phyloP scores from a whole-genome alignment of 2,888 invertebrate species.

The Trissonchulus sp. region DNA sequence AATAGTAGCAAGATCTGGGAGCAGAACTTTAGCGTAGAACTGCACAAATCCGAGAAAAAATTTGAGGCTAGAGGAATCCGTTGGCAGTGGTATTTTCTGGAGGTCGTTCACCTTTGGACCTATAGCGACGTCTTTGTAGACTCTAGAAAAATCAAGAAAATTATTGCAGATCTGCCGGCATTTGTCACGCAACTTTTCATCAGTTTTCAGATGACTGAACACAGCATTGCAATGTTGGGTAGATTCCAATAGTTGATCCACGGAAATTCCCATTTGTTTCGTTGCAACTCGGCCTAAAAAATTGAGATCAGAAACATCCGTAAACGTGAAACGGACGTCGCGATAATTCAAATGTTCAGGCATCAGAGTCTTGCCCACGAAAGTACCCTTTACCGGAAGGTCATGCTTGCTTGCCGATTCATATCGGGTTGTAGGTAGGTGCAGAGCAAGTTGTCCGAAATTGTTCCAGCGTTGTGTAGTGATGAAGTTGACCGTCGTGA shows the following conservation, averaged over 20 bases:
- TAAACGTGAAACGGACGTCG: background rate
- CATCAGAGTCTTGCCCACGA: background rate
- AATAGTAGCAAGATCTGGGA: background rate
- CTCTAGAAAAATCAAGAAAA: background rate
- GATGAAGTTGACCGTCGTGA: background rate
- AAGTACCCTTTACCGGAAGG: background rate
- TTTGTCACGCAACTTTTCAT: background rate
- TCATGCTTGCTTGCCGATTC: conserved; percentile 4
- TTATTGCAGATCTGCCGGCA: background rate
- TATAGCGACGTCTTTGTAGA: too few relatives aligned
- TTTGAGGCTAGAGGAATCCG: background rate
- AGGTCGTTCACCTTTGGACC: background rate
- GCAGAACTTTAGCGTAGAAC: conserved; percentile 6
- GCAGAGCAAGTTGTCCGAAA: background rate
- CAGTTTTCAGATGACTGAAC: background rate
- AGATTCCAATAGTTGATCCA: too few relatives aligned
- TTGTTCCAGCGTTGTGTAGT: background rate
- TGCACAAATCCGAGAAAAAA: conserved; percentile 5
- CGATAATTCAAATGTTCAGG: background rate
- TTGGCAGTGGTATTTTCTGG: conserved; percentile 1
- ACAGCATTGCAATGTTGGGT: conserved; percentile 1
- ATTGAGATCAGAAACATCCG: conserved; percentile 1
- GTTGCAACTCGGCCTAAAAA: background rate
- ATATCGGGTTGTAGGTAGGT: background rate
- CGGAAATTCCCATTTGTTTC: background rate